These are phyloP conservation scores for Botia kubotai DNA, from an alignment of 2,797 vertebrate genomes.

Conservation along the genomic window DNA sequence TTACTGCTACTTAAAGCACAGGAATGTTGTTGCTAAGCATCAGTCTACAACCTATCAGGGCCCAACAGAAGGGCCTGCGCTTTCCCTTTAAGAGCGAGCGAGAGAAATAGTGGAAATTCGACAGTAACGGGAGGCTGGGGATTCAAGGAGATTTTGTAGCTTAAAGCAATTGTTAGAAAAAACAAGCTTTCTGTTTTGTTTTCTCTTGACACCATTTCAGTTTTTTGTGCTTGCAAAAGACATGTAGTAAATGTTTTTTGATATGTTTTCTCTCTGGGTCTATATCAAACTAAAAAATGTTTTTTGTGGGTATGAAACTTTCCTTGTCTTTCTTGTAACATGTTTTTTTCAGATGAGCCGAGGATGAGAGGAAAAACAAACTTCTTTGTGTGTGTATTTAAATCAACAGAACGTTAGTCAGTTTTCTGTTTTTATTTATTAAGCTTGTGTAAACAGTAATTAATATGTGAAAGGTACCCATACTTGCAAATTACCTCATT, in stretches of 20 bases:
- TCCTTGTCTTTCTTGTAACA: conserved; percentile 76
- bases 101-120: conserved; percentile 67
- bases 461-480: neutral
- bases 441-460: conserved; percentile 37
- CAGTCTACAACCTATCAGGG: conserved; percentile 90
- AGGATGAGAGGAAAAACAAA: conserved; percentile 80
- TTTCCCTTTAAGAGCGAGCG: conserved; percentile 72
- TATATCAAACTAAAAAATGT: conserved; percentile 80
- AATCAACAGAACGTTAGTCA: conserved; percentile 76
- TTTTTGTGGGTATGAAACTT: conserved; percentile 82
- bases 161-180: conserved; percentile 91
- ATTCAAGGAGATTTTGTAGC: conserved; percentile 92
- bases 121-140: conserved; percentile 84
- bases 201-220: conserved; percentile 86
- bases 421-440: conserved; percentile 62
- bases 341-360: conserved; percentile 76
- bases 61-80: conserved; percentile 86
- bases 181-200: conserved; percentile 86
- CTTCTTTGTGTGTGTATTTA: conserved; percentile 76
- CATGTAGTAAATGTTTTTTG: conserved; percentile 86
- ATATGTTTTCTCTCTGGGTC: conserved; percentile 86
- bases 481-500: too few species aligned
- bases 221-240: conserved; percentile 83
- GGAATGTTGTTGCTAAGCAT: conserved; percentile 99
- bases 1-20: conserved; percentile 99